A percentile compares a stretch with the other conserved stretches of the same genome.
These are phyloP conservation scores for Acrocephalus arundinaceus DNA, from an alignment of 2,113 vertebrate species.

Conservation along the genomic window DNA sequence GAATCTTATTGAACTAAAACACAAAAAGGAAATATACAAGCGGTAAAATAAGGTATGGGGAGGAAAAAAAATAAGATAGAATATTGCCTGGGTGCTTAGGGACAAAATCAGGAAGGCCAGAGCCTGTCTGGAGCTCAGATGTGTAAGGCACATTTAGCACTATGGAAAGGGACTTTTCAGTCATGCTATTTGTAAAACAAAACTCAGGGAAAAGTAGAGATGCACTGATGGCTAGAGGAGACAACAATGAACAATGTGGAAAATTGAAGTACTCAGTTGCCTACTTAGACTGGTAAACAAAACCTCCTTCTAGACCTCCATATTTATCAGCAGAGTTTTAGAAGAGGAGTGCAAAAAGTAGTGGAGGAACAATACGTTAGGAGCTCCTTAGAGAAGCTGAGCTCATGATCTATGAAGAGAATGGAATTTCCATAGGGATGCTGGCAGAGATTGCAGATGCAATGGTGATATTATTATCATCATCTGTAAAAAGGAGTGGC, in stretches of 20 bases:
- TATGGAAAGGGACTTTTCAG: not conserved
- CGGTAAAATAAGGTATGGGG: not conserved
- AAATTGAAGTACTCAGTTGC: not conserved
- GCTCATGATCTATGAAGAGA: accelerated
- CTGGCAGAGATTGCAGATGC: not conserved
- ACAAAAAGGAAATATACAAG: not conserved
- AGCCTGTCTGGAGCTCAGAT: not conserved
- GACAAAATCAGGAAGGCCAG: not conserved
- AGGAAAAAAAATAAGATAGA: not conserved
- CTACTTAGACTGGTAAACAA: not conserved
- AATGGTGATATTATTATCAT: not conserved
- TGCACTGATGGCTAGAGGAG: not conserved
- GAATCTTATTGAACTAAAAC: not conserved
- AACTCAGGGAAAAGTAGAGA: not conserved
- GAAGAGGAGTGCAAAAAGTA: not conserved
- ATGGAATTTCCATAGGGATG: not conserved
- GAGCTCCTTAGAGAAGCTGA: not conserved
- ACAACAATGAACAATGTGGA: not conserved
- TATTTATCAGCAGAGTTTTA: not conserved
- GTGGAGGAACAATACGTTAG: not conserved
- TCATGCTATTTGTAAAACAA: not conserved
- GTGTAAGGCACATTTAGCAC: not conserved
- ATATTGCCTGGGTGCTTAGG: not conserved
- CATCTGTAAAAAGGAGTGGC: not conserved
- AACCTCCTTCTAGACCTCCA: not conserved